These are phyloP conservation scores for Crotophaga sulcirostris DNA, from an alignment of 2,113 vertebrate species.

Conservation along the genomic window DNA sequence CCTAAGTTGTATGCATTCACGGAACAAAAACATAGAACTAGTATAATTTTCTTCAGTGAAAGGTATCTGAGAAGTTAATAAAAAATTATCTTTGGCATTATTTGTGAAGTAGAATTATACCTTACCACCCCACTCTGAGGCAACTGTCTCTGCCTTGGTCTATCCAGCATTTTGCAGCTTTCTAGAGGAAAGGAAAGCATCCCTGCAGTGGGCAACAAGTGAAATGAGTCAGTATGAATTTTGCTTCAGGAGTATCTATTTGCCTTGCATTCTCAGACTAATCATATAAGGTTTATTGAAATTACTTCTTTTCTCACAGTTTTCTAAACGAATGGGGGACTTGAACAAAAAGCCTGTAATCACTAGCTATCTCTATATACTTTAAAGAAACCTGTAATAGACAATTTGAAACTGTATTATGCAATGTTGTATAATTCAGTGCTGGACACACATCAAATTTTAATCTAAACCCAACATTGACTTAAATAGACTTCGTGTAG, in stretches of 20 bases:
- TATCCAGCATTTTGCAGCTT: not conserved
- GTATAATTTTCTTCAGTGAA: not conserved
- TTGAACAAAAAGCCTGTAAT: constrained; percentile 35
- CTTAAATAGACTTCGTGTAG: constrained; percentile 29
- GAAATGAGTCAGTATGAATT: not conserved
- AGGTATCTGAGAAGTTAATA: not conserved
- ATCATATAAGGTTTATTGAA: not conserved
- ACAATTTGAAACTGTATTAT: constrained; percentile 2
- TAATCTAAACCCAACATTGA: constrained; percentile 52
- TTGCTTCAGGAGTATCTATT: not conserved
- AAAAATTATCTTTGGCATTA: not conserved
- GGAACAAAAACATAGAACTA: not conserved
- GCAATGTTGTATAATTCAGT: constrained; percentile 20
- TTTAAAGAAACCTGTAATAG: constrained; percentile 34
- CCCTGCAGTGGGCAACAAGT: rapidly evolving
- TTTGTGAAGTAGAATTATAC: not conserved
- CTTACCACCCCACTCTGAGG: not conserved
- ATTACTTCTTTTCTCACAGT: not conserved
- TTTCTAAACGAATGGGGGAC: not conserved
- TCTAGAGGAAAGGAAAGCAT: not conserved
- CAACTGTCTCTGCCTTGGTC: not conserved
- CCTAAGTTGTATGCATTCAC: rapidly evolving
- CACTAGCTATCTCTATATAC: not conserved
- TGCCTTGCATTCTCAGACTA: not conserved
- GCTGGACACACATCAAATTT: constrained; percentile 36